Evolutionary conservation across 30 jellyfish, hydroid and myxozoan species (phyloP), one percentile per base, ranked within the genome.

Genomic region (Cassiopea andromeda): DNA sequence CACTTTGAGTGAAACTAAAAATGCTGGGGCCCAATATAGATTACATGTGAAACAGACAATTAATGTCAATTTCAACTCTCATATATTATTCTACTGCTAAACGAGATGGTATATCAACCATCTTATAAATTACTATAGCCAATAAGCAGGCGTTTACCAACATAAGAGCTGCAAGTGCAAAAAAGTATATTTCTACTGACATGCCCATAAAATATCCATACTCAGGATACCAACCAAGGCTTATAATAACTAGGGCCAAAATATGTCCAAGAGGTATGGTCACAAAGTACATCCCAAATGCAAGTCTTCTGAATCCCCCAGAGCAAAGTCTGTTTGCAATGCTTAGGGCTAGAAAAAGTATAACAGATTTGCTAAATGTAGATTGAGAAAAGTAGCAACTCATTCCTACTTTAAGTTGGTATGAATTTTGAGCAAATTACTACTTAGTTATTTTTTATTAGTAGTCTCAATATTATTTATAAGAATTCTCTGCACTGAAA

Each of bases 221-320:
- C 17, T 61, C 48, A n/a, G 91, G 89, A 66, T 67, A 69, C 87
- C 90, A 88, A 43, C 85, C 81, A 46, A 88, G 16, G 71, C 71
- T 27, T 43, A 88, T 80, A 15, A 88, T 66, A 47, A 88, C 73
- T 81, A 88, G 61, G 61, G 95, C 88, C 18, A 88, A 69, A 7
- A 79, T 57, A 78, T 79, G 87, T n/a, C 95, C 95, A 10, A 59
- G 73, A 12, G 95, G 58, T 60, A 88, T 78, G 2, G 89, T n/a
- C 13, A 79, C 38, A 72, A 73, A 88, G 85, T 66, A 88, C 75
- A 78, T 48, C 43, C 87, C 81, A 48, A 66, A 64, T 18, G 89
- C 95, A 4, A 88, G 90, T 60, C 91, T 80, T 59, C 73, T 73
- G 44, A 88, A 69, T 18, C 90, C 78, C 47, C 95, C 91, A 2